Evolutionary conservation across 2,888 invertebrate species (phyloP).

Genomic region (Leptinotarsa tumamoca): DNA sequence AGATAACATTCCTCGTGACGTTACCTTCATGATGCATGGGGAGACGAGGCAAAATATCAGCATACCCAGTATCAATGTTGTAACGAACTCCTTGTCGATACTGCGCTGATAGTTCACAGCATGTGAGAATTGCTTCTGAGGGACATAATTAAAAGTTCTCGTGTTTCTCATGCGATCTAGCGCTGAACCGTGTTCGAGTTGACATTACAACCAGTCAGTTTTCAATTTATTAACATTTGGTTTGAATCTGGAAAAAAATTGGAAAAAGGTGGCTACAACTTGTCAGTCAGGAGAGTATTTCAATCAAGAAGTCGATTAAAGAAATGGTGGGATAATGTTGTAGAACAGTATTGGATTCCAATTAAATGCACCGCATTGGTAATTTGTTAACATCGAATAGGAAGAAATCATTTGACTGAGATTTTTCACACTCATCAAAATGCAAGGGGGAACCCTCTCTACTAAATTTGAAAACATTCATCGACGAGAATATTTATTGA

Average conservation of each 20-base stretch:
- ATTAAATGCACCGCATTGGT: too few relatives aligned
- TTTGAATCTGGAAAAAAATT: neutral
- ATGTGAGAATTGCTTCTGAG: conserved; percentile 46
- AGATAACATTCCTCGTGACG: conserved; percentile 50
- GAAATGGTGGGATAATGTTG: too few relatives aligned
- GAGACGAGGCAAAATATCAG: conserved; percentile 50
- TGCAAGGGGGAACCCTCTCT: too few relatives aligned
- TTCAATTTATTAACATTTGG: neutral
- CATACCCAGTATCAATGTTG: conserved; percentile 45
- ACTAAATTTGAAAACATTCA: too few relatives aligned
- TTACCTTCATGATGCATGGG: conserved; percentile 48
- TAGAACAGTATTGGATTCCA: too few relatives aligned
- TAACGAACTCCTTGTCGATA: conserved; percentile 47
- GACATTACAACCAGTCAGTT: neutral
- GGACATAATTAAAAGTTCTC: conserved; percentile 37
- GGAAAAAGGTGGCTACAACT: neutral
- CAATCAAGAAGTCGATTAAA: too few relatives aligned
- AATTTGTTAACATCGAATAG: too few relatives aligned
- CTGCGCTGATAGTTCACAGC: conserved; percentile 48
- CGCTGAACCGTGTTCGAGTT: conserved; percentile 3
- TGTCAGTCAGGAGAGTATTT: neutral
- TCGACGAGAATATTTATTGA: too few relatives aligned
- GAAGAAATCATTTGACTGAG: too few relatives aligned
- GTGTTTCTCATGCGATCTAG: conserved; percentile 12
- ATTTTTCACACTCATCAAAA: too few relatives aligned